phyloP scores from a whole-genome alignment of 2,888 invertebrate genomes.

The Chromoteleia sp. region DNA sequence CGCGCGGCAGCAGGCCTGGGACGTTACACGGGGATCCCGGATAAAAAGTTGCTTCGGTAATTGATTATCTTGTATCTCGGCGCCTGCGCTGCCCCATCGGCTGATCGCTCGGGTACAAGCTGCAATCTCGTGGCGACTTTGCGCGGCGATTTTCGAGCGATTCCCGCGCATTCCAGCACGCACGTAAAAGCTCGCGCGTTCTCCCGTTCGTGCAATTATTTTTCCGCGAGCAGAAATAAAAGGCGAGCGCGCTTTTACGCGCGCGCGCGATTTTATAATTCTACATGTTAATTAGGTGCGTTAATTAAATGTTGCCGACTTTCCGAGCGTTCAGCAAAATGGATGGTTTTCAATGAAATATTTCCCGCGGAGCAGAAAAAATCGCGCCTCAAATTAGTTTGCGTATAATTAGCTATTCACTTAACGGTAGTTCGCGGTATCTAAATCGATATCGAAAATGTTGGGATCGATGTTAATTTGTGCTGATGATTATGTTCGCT shows the following conservation, averaged over 20 bases:
- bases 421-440: conserved; percentile 54
- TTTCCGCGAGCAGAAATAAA: conserved; percentile 55
- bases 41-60: conserved; percentile 75
- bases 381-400: conserved; percentile 17
- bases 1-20: conserved; percentile 52
- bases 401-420: conserved; percentile 39
- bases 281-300: conserved; percentile 52
- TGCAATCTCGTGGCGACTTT: conserved; percentile 67
- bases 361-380: conserved; percentile 14
- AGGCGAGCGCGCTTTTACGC: conserved; percentile 15
- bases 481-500: conserved; percentile 29
- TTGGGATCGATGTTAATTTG: conserved; percentile 35
- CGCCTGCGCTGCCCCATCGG: conserved; percentile 72
- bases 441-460: conserved; percentile 58
- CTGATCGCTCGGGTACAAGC: conserved; percentile 75
- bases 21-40: conserved; percentile 33
- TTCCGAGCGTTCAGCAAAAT: conserved; percentile 20
- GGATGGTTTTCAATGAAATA: conserved; percentile 38
- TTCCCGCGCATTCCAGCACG: conserved; percentile 65
- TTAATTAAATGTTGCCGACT: conserved; percentile 41
- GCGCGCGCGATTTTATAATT: conserved; percentile 49
- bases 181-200: conserved; percentile 23
- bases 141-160: conserved; percentile 56
- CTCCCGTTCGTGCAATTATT: conserved; percentile 43
- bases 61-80: conserved; percentile 79